These are phyloP conservation scores for Pedionomus torquatus DNA, from an alignment of 2,113 vertebrate genomes.

Conservation along the genomic window DNA sequence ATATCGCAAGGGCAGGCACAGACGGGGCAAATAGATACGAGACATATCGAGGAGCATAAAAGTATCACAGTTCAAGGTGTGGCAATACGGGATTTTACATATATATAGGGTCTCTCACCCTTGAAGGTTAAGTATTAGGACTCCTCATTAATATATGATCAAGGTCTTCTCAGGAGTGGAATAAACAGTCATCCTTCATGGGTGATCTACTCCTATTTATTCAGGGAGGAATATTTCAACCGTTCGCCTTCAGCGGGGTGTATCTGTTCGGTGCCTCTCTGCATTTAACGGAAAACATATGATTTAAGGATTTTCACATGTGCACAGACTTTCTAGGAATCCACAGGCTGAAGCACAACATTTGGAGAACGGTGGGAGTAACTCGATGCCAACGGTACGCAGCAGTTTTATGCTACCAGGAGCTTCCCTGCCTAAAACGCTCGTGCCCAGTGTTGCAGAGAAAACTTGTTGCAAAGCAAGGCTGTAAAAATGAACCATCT, in stretches of 20 bases:
- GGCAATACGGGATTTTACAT: conserved; percentile 42
- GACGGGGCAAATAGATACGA: background rate
- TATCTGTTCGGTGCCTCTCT: background rate
- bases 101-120: conserved; percentile 47
- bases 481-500: background rate
- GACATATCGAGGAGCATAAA: background rate
- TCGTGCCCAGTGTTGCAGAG: background rate
- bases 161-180: conserved; percentile 39
- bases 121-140: conserved; percentile 54
- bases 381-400: background rate
- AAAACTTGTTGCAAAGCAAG: background rate
- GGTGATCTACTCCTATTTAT: conserved; percentile 55
- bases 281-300: background rate
- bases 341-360: background rate
- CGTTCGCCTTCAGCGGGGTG: background rate
- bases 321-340: background rate
- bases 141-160: conserved; percentile 60
- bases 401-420: too few species aligned
- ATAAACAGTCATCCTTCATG: conserved; percentile 54
- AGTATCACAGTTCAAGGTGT: conserved; percentile 40
- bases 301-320: background rate
- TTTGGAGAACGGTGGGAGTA: background rate
- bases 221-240: conserved; percentile 40
- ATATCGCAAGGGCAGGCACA: background rate
- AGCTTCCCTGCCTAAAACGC: background rate